phyloP scores from a whole-genome alignment of 2,797 vertebrate species.

The Rhyacichthys aspro region DNA sequence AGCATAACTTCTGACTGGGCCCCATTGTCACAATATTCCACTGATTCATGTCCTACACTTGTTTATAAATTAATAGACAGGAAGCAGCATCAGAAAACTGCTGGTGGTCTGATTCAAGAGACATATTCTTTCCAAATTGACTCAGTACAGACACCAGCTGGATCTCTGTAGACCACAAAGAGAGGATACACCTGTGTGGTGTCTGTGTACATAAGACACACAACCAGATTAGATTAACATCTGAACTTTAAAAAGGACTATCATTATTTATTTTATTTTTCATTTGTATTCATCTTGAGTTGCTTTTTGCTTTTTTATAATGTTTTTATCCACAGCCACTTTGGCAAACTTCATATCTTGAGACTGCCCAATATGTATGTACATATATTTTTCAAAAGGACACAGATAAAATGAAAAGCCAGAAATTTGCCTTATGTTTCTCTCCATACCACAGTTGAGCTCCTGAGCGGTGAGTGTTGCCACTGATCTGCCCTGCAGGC shows the following conservation, averaged over 20 bases:
- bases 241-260: too few species aligned
- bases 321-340: too few species aligned
- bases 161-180: conserved; percentile 45
- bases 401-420: neutral
- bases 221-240: conserved; percentile 26
- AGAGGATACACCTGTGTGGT: conserved; percentile 48
- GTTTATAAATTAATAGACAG: conserved; percentile 5
- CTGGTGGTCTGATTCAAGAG: conserved; percentile 23
- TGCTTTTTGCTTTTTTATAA: neutral
- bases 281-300: neutral
- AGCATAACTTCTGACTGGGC: neutral
- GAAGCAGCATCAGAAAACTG: conserved; percentile 11
- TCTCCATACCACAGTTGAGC: conserved; percentile 91
- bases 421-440: neutral
- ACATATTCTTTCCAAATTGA: conserved; percentile 16
- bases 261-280: too few species aligned
- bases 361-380: too few species aligned
- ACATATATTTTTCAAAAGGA: too few species aligned
- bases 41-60: neutral
- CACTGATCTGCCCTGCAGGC: conserved; percentile 93
- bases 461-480: conserved; percentile 93
- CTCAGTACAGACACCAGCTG: conserved; percentile 43
- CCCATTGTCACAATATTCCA: conserved; percentile 3
- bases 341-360: too few species aligned
- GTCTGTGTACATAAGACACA: conserved; percentile 12